Percentiles rank a stretch among this genome's conserved stretches.
phyloP scores from a whole-genome alignment of 2,888 invertebrate species.

The Drosophila mimetica region DNA sequence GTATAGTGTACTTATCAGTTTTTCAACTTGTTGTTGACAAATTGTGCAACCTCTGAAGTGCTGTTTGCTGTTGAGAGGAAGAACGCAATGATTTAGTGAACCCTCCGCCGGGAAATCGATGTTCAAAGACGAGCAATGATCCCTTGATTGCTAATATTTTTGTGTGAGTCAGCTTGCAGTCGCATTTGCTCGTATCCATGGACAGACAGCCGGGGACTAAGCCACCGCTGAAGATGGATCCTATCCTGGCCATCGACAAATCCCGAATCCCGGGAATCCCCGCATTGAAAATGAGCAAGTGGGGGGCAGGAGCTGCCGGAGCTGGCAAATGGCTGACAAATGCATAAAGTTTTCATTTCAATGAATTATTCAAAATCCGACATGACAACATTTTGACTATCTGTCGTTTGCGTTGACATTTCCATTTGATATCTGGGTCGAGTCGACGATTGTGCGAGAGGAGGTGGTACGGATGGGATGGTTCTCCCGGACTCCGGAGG shows the following conservation, averaged over 20 bases:
- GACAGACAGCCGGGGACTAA: slow-evolving; percentile 1
- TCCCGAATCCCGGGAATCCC: slow-evolving; percentile 2
- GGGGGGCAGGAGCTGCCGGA: slow-evolving; percentile 6
- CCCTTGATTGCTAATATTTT: too few species aligned
- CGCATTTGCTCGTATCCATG: not conserved
- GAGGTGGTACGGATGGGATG: not conserved
- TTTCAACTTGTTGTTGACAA: not conserved
- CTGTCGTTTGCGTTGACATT: slow-evolving; percentile 64
- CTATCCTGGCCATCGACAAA: slow-evolving; percentile 8
- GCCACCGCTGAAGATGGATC: slow-evolving; percentile 2
- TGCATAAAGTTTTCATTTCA: slow-evolving; percentile 72
- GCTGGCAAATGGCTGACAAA: slow-evolving; percentile 69
- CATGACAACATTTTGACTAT: slow-evolving; percentile 73
- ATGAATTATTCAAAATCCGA: slow-evolving; percentile 74
- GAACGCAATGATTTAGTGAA: too few species aligned
- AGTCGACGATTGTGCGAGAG: slow-evolving; percentile 19
- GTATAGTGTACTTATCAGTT: too few species aligned
- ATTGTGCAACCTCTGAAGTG: not conserved
- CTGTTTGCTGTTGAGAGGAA: too few species aligned
- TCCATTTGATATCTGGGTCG: slow-evolving; percentile 60
- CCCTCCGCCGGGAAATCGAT: too few species aligned
- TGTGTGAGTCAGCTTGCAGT: not conserved
- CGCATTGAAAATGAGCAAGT: not conserved
- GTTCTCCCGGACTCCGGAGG: not conserved
- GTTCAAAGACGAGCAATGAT: too few species aligned